A percentile compares a stretch with the other conserved stretches of the same genome.
Evolutionary conservation across 1,140 invertebrate genomes (phyloP).

Genomic region (Nomia melanderi): DNA sequence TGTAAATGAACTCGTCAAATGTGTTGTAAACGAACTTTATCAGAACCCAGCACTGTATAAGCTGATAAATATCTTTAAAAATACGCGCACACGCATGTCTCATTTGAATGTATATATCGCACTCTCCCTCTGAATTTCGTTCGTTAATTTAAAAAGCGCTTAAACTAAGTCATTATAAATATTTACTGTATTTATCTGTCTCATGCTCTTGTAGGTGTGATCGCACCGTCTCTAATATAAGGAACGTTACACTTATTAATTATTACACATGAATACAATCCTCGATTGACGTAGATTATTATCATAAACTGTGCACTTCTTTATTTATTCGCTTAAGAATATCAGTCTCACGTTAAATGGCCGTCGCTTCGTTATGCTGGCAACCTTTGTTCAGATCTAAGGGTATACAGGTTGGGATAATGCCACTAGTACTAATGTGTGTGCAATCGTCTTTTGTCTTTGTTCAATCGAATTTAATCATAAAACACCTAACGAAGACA

Average conservation of each 20-base stretch:
- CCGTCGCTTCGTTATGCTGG: neutral
- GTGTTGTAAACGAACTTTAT: neutral
- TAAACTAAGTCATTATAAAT: neutral
- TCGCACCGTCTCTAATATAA: too few relatives aligned
- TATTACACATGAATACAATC: neutral
- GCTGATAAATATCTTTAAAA: constrained; percentile 21
- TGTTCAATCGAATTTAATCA: constrained; percentile 1
- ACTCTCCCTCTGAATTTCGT: neutral
- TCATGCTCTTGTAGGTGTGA: neutral
- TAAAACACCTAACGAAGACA: neutral
- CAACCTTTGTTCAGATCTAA: neutral
- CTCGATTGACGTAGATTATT: neutral
- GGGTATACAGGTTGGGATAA: too few relatives aligned
- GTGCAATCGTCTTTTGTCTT: neutral
- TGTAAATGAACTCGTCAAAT: neutral
- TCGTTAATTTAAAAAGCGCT: neutral
- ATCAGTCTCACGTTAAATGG: neutral
- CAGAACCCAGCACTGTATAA: neutral
- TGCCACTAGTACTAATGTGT: neutral
- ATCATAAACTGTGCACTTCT: neutral
- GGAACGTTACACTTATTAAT: neutral
- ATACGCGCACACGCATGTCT: constrained; percentile 13
- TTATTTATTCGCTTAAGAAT: neutral
- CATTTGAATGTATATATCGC: neutral
- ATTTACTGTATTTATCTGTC: neutral